Percentiles rank a stretch among this genome's conserved stretches.
phyloP scores from a whole-genome alignment of 2,888 invertebrate species.

The Unio pictorum region DNA sequence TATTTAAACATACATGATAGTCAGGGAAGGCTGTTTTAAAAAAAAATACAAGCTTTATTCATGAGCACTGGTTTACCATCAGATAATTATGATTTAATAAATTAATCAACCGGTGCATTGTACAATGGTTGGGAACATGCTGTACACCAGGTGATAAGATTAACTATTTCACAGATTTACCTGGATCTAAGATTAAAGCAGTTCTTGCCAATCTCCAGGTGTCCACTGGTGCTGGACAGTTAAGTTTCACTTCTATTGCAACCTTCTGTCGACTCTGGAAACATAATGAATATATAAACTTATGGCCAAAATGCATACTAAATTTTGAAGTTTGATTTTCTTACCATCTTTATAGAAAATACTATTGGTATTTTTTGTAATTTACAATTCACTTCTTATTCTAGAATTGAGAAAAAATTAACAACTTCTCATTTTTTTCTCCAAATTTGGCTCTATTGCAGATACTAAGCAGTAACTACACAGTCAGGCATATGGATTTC shows the following conservation, averaged over 20 bases:
- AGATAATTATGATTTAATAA: not conserved
- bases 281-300: not conserved
- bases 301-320: not conserved
- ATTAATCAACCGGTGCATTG: not conserved
- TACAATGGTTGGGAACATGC: not conserved
- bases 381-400: no score
- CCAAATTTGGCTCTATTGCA: no score
- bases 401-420: no score
- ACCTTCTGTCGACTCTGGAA: constrained; percentile 63
- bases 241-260: constrained; percentile 51
- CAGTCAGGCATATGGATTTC: no score
- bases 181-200: constrained; percentile 63
- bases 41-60: no score
- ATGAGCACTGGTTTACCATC: not conserved
- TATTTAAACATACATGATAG: no score
- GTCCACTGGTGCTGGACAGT: constrained; percentile 50
- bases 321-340: not conserved
- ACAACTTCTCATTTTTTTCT: no score
- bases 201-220: constrained; percentile 57
- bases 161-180: constrained; percentile 30
- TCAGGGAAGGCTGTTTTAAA: no score
- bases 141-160: not conserved
- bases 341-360: not conserved
- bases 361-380: not conserved
- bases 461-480: no score